Base-by-base conservation (phyloP, 2,113 vertebrate genomes). In the Rhegmatorhina hoffmannsi region DNA sequence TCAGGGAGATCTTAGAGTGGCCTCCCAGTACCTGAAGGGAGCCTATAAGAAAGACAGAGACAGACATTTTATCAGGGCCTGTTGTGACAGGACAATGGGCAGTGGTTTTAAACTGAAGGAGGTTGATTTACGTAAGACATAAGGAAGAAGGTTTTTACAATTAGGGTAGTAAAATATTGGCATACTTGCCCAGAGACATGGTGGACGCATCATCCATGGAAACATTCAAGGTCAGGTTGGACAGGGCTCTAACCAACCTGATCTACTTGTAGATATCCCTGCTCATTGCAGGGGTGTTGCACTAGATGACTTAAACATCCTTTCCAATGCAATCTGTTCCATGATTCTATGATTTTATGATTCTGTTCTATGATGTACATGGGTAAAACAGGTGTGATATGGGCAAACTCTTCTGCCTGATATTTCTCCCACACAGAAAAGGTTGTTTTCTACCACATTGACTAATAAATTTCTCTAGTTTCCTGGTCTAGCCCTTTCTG, bases 81-180 rank as follows among this genome's bases (percentile, higher is more conserved):
- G 6, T 47, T 62, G 28, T 25, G 29, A 40, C 38, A 20, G 69
- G 19, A 34, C 67, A 60, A 75, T 11, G 6, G 29, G 13, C 33
- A 47, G 11, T 8, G 3, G 3, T 40, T 76, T 68, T 55, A 47
- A 75, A n/a, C 9, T 31, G 20, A 40, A 75, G 38, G 16, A 31
- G 11, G 11, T 26, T 0, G 0, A 60, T 47, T 34, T 68, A 14
- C 17, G 2, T 8, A 73, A 73, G 17, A 18, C 38, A 25, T 5
- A 82, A 68, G 13, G 18, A 60, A 52, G 38, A 68, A 20, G 19
- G 9, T 53, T 75, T 60, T 31, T 26, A 46, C 9, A 53, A 50
- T 19, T 15, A 50, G 11, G 1, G 1, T 1, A 3, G 4, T 46
- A 66, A 43, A 73, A 36, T 16, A 44, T 31, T 64, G 36, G 18